Conservation (phyloP, 2,888 invertebrate species). For the Caenorhabditis virilis region DNA sequence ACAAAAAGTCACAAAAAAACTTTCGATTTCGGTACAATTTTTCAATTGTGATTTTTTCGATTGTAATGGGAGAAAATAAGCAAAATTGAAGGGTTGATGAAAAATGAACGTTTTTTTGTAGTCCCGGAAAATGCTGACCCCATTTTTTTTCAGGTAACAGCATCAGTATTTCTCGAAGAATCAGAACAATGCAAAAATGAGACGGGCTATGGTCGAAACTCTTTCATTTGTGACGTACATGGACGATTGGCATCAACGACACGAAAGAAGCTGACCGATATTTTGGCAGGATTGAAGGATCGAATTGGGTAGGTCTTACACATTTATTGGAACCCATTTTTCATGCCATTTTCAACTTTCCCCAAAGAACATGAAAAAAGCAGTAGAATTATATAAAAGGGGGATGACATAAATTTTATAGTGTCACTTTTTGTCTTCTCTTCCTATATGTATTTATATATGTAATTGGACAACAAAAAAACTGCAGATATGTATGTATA, state of each 20-base stretch:
- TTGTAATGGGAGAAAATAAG: too few relatives aligned
- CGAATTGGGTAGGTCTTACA: constrained; percentile 44
- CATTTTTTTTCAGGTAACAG: background rate
- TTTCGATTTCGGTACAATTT: too few relatives aligned
- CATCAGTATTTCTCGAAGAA: constrained; percentile 40
- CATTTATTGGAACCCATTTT: too few relatives aligned
- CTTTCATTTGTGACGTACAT: constrained; percentile 52
- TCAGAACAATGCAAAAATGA: constrained; percentile 42
- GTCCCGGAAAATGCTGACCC: too few relatives aligned
- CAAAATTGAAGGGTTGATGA: too few relatives aligned
- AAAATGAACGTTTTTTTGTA: too few relatives aligned
- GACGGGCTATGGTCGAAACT: constrained; percentile 47
- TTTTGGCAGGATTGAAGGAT: constrained; percentile 44
- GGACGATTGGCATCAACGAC: constrained; percentile 45
- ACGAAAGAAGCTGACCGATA: constrained; percentile 42
- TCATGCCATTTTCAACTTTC: background rate
- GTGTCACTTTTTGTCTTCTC: constrained; percentile 13
- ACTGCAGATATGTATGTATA: too few relatives aligned
- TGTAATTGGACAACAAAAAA: too few relatives aligned
- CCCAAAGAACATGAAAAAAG: background rate
- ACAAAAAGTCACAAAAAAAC: too few relatives aligned
- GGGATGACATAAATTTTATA: constrained; percentile 17
- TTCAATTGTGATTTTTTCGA: too few relatives aligned
- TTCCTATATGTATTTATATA: too few relatives aligned
- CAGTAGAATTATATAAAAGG: background rate